Evolutionary conservation across 92 coral and sea anemone species (phyloP).

Genomic region (Porites lobata): DNA sequence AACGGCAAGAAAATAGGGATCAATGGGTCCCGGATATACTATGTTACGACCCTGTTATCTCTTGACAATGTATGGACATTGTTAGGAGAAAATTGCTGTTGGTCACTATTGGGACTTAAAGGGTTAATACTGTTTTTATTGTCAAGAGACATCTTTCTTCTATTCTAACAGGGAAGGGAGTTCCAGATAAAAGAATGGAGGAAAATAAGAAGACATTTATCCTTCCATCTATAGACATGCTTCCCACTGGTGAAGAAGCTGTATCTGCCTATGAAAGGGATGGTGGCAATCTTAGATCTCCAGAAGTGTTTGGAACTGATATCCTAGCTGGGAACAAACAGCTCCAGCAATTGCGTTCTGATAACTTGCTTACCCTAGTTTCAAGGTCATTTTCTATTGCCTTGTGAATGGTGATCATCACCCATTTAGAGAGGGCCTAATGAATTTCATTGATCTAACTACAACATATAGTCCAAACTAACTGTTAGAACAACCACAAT

Average conservation of each 20-base stretch:
- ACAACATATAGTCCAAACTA: conserved; percentile 32
- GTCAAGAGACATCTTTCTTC: neutral
- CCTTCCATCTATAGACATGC: conserved; percentile 41
- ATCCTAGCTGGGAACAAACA: conserved; percentile 32
- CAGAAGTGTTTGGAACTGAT: conserved; percentile 28
- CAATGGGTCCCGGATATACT: no score
- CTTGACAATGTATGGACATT: no score
- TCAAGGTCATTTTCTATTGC: conserved; percentile 23
- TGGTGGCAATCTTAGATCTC: conserved; percentile 49
- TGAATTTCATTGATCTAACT: no score
- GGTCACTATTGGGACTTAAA: no score
- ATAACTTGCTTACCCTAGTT: conserved; percentile 41
- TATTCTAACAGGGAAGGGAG: conserved; percentile 50
- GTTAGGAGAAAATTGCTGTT: no score
- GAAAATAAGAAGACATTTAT: conserved; percentile 46
- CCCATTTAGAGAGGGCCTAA: no score
- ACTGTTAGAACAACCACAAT: neutral
- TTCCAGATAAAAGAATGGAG: conserved; percentile 46
- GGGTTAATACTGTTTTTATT: no score
- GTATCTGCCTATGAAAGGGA: conserved; percentile 42
- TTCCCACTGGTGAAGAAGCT: conserved; percentile 52
- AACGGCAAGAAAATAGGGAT: no score
- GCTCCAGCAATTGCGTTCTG: conserved; percentile 30
- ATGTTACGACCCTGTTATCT: no score
- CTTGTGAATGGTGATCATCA: no score